phyloP scores from a whole-genome alignment of 2,113 vertebrate genomes.

The Strix aluco region DNA sequence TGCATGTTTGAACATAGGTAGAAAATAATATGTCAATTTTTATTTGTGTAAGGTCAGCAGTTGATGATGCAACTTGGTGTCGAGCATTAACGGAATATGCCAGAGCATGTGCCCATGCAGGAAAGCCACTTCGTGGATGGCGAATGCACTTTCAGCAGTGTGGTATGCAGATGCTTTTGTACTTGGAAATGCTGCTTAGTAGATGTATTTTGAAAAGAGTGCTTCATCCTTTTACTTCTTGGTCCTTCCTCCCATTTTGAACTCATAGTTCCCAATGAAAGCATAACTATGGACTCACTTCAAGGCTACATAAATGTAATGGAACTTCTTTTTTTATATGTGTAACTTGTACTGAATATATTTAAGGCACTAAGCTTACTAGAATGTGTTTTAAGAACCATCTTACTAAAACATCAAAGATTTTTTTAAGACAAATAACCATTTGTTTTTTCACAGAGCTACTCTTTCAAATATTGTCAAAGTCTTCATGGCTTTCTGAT shows the following conservation, averaged over 20 bases:
- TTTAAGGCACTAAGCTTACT: background rate
- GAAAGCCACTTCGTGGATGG: constrained; percentile 88
- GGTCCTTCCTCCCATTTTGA: background rate
- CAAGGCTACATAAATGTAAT: background rate
- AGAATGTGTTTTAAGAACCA: background rate
- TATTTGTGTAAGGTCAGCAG: constrained; percentile 79
- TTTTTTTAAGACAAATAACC: background rate
- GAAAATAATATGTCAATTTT: background rate
- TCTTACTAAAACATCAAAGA: background rate
- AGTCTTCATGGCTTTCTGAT: background rate
- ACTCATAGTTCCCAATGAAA: background rate
- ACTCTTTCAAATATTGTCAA: background rate
- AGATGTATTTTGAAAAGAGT: background rate
- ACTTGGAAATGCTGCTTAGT: background rate
- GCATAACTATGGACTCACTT: background rate
- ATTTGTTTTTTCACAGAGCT: background rate
- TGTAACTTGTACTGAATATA: background rate
- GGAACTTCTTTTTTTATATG: background rate
- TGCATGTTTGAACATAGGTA: background rate
- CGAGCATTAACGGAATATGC: constrained; percentile 91
- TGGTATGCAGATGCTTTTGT: constrained; percentile 72
- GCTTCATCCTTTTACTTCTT: background rate
- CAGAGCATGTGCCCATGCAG: constrained; percentile 91
- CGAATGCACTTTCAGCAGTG: constrained; percentile 83
- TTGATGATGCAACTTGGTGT: constrained; percentile 83